A percentile compares a stretch with the other conserved stretches of the same genome.
These are phyloP conservation scores for Axea sp. DNA, from an alignment of 2,888 invertebrate genomes.

Conservation along the genomic window DNA sequence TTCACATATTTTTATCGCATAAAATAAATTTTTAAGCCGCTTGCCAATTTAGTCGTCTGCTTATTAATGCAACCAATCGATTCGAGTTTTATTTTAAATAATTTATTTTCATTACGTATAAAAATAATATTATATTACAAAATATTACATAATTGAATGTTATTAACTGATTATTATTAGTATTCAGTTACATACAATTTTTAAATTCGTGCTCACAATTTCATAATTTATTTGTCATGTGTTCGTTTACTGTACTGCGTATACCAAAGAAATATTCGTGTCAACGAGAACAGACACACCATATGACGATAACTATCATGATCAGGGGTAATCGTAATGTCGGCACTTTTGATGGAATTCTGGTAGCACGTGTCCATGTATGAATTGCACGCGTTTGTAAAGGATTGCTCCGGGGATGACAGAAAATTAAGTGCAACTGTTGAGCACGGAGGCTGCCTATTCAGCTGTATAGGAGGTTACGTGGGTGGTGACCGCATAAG, in stretches of 20 bases:
- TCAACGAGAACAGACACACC: conserved; percentile 64
- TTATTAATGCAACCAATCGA: conserved; percentile 36
- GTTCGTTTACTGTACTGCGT: conserved; percentile 16
- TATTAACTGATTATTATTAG: too few species aligned
- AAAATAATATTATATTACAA: too few species aligned
- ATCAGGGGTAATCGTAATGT: conserved; percentile 58
- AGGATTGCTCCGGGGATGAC: conserved; percentile 59
- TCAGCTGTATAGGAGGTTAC: conserved; percentile 60
- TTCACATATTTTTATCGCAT: conserved; percentile 74
- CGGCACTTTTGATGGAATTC: conserved; percentile 67
- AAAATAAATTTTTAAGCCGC: conserved; percentile 67
- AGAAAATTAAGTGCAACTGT: conserved; percentile 71
- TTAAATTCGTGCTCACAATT: too few species aligned
- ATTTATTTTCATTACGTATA: too few species aligned
- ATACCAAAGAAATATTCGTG: conserved; percentile 32
- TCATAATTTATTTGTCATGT: conserved; percentile 36
- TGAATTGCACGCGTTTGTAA: conserved; percentile 43
- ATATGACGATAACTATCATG: conserved; percentile 70
- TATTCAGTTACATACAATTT: too few species aligned
- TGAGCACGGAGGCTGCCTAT: conserved; percentile 62
- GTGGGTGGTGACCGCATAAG: conserved; percentile 65
- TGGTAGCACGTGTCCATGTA: conserved; percentile 51
- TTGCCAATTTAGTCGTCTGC: conserved; percentile 20
- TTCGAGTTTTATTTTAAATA: too few species aligned
- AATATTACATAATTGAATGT: too few species aligned